Evolutionary conservation across 2,888 invertebrate species (phyloP).

Genomic region (Mesochorus sp.): DNA sequence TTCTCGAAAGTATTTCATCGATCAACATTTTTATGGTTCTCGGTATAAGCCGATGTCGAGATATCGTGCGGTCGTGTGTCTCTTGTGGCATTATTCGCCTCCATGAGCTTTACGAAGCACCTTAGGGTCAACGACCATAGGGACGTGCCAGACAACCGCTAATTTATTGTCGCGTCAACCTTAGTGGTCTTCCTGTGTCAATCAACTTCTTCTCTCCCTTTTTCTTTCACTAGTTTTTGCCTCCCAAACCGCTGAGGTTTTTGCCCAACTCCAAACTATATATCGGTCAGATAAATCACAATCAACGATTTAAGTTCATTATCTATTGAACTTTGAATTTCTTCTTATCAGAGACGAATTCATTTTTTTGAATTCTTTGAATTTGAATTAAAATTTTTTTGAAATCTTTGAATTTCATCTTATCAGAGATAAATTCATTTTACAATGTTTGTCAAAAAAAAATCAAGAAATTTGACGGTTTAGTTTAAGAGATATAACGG

Average conservation of each 20-base stretch:
- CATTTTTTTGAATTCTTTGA: no score
- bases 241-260: neutral
- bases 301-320: no score
- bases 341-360: no score
- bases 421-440: no score
- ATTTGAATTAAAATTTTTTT: no score
- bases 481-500: no score
- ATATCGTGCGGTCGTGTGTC: constrained; percentile 64
- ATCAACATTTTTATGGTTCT: constrained; percentile 69
- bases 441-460: no score
- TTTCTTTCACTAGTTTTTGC: neutral
- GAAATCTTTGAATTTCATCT: no score
- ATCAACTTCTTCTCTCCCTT: constrained; percentile 29
- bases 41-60: constrained; percentile 49
- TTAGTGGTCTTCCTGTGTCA: constrained; percentile 42
- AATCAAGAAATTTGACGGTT: no score
- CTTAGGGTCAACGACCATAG: constrained; percentile 68
- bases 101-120: constrained; percentile 59
- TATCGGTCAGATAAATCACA: no score
- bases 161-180: constrained; percentile 62
- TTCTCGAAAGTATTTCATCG: constrained; percentile 62
- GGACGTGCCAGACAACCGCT: constrained; percentile 55
- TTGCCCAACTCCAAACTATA: neutral
- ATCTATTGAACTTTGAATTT: no score
- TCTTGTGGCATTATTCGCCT: constrained; percentile 66